Base-by-base conservation (phyloP, 53 echinoderm and acorn worm species). In the Apostichopus leukothele region DNA sequence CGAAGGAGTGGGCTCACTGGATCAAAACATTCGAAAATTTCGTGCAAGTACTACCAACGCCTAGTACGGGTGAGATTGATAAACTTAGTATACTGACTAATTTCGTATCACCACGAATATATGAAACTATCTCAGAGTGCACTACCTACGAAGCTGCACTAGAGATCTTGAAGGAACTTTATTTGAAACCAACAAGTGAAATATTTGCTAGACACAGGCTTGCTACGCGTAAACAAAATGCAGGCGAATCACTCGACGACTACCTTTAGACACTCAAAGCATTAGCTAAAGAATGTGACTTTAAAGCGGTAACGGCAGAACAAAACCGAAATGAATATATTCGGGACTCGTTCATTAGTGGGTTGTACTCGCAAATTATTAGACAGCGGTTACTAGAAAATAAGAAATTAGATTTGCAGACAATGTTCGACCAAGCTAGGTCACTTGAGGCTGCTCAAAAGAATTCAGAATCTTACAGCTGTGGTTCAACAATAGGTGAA, bases 361-460 rank as follows among this genome's bases (percentile, higher is more conserved):
- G 87, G 9, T 26, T 73, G 50, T 19, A 73, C 16, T 87, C 87
- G 19, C 67, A 39, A 10, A 71, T 67, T 6, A 22, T 87, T 5
- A 87, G 87, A 4, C 87, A 87, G 73, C 73, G 87, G 11, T 50
- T 87, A 50, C 73, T 73, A 10, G 87, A 73, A 73, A 87, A 87
- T 51, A 86, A 86, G 73, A 86, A 18, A 50, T 27, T 86, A 10
- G 86, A 86, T 68, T 23, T 86, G 73, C 86, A 86, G 52, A 86
- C 86, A 86, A 86, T 86, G 87, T 87, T 87, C 71, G 87, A 87
- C 51, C 87, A 87, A 87, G 87, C 87, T 74, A 87, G 87, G 73
- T 87, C 87, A 20, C 85, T 85, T 59, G 85, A 85, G 27, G 27
- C 85, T 0, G 60, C 85, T 85, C 60, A 85, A 67, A 25, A 25